Conservation (phyloP, 2,888 invertebrate genomes). For the Rhopalosiphum nymphaeae region DNA sequence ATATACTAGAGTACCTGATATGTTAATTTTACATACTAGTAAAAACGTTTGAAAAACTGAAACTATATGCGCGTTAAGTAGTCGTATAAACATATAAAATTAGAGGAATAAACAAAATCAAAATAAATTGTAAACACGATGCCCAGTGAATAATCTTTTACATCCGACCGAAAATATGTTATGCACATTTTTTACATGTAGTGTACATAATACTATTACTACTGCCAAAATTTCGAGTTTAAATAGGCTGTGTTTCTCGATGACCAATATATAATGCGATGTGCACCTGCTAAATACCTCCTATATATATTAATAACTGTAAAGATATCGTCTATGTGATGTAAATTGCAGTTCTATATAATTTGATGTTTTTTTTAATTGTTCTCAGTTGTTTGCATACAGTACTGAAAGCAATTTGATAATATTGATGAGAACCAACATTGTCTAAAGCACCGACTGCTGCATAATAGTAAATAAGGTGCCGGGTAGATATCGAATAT, state of each 20-base stretch:
- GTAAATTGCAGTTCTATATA: neutral
- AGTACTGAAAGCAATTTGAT: neutral
- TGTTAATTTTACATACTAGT: neutral
- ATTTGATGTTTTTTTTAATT: neutral
- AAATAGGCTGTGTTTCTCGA: neutral
- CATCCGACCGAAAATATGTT: neutral
- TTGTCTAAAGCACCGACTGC: neutral
- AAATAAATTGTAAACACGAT: too few species aligned
- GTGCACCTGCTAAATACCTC: neutral
- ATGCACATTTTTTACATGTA: neutral
- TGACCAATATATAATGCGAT: neutral
- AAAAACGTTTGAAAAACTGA: neutral
- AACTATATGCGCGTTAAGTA: neutral
- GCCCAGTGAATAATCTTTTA: neutral
- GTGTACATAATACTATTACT: neutral
- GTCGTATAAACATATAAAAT: neutral
- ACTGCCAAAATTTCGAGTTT: neutral
- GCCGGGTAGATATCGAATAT: neutral
- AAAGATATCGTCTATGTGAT: neutral
- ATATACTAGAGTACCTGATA: neutral
- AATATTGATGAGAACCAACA: neutral
- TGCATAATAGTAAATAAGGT: neutral
- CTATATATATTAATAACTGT: neutral
- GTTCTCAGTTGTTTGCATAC: neutral
- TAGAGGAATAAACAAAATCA: neutral